Percentiles rank a stretch among this genome's conserved stretches.
phyloP scores from a whole-genome alignment of 2,888 invertebrate genomes.

The Busseola fusca region DNA sequence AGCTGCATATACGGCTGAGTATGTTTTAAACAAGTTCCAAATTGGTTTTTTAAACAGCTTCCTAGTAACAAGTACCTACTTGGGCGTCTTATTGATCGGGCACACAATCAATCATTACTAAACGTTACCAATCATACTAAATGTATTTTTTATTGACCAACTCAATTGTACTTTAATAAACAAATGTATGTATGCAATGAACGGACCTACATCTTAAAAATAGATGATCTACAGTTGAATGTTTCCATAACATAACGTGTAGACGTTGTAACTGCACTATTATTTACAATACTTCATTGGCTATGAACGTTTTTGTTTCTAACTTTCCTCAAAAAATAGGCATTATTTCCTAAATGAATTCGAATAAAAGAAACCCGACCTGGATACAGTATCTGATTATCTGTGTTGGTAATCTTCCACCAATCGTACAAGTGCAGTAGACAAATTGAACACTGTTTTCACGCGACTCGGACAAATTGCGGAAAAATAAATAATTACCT shows the following conservation, averaged over 20 bases:
- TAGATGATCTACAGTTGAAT: slow-evolving; percentile 30
- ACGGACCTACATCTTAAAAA: slow-evolving; percentile 19
- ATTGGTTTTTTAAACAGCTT: slow-evolving; percentile 30
- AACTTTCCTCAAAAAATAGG: neutral
- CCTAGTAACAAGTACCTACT: slow-evolving; percentile 41
- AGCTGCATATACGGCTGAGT: slow-evolving; percentile 25
- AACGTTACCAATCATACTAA: slow-evolving; percentile 71
- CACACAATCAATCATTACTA: slow-evolving; percentile 68
- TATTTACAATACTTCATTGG: slow-evolving; percentile 1
- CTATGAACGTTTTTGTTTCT: neutral
- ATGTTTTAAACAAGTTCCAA: slow-evolving; percentile 19
- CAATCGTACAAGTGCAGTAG: slow-evolving; percentile 50
- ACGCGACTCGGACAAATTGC: neutral
- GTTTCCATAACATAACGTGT: slow-evolving; percentile 13
- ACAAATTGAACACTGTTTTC: slow-evolving; percentile 30
- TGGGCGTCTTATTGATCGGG: slow-evolving; percentile 41
- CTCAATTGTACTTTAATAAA: slow-evolving; percentile 74
- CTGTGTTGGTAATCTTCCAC: slow-evolving; percentile 33
- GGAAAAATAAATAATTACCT: neutral
- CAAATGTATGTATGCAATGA: slow-evolving; percentile 57
- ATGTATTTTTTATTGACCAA: slow-evolving; percentile 79
- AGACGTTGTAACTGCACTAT: neutral
- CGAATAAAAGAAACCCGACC: neutral
- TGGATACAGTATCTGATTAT: slow-evolving; percentile 18
- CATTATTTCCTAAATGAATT: neutral